Conservation (phyloP, 1,140 invertebrate species). For the Spodoptera frugiperda region DNA sequence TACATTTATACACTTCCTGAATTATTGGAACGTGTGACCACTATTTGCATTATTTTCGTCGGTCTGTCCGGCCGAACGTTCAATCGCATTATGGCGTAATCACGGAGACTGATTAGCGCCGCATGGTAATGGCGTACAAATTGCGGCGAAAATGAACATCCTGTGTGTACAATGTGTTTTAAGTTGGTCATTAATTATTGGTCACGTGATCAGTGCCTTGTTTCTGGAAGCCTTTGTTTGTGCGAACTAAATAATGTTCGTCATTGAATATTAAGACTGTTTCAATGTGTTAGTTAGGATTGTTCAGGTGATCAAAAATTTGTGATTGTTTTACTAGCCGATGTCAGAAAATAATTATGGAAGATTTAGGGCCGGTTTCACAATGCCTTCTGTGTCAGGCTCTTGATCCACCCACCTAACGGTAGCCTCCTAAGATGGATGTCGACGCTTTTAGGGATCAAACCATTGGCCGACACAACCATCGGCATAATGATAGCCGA, state of each 20-base stretch:
- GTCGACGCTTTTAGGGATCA: too few relatives aligned
- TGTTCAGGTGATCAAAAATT: background rate
- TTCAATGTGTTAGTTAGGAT: too few relatives aligned
- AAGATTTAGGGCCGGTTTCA: too few relatives aligned
- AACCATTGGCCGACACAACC: too few relatives aligned
- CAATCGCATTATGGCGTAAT: constrained; percentile 75
- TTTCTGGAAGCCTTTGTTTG: background rate
- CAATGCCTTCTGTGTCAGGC: too few relatives aligned
- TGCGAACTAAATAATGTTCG: too few relatives aligned
- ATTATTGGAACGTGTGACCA: constrained; percentile 45
- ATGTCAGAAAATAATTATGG: too few relatives aligned
- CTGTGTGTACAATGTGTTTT: constrained; percentile 19
- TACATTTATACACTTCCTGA: constrained; percentile 37
- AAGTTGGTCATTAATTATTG: constrained; percentile 20
- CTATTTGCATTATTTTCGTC: constrained; percentile 71
- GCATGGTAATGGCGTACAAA: constrained; percentile 65
- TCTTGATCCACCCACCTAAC: too few relatives aligned
- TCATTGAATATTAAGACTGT: too few relatives aligned
- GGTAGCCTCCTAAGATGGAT: too few relatives aligned
- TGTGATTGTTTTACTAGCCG: too few relatives aligned
- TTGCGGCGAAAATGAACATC: constrained; percentile 51
- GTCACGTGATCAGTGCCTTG: background rate
- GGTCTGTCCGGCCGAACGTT: constrained; percentile 48
- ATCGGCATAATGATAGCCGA: too few relatives aligned
- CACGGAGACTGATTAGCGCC: constrained; percentile 74